These are phyloP conservation scores for Dasypogon diadema DNA, from an alignment of 2,888 invertebrate genomes.

Conservation along the genomic window DNA sequence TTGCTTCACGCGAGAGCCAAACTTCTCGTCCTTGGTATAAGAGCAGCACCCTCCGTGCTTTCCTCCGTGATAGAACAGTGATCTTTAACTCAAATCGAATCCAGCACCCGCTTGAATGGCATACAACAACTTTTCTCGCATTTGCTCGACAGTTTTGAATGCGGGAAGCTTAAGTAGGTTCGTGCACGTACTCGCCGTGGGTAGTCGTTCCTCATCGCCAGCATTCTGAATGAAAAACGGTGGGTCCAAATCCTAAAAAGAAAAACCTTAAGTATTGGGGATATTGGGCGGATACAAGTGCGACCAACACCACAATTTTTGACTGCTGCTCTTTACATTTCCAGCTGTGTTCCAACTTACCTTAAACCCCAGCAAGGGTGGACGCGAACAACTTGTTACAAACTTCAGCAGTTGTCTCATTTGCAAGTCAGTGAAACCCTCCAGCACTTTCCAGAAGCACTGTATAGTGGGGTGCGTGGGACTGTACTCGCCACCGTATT, in stretches of 20 bases:
- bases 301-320: not conserved
- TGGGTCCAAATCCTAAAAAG: slow-evolving; percentile 87
- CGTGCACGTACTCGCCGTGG: slow-evolving; percentile 98
- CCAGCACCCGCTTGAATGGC: slow-evolving; percentile 96
- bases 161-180: slow-evolving; percentile 96
- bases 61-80: too few species aligned
- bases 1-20: too few species aligned
- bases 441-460: slow-evolving; percentile 91
- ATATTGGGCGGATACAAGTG: too few species aligned
- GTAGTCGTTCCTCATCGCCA: slow-evolving; percentile 89
- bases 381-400: slow-evolving; percentile 97
- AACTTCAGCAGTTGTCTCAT: slow-evolving; percentile 92
- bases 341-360: slow-evolving; percentile 70
- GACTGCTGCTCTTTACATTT: not conserved
- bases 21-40: too few species aligned
- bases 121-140: slow-evolving; percentile 87
- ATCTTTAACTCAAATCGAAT: slow-evolving; percentile 94
- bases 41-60: too few species aligned
- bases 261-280: too few species aligned
- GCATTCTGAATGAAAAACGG: slow-evolving; percentile 96
- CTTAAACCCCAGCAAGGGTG: slow-evolving; percentile 96
- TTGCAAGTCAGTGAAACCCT: slow-evolving; percentile 84
- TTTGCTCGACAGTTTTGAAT: slow-evolving; percentile 80
- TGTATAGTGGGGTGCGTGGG: slow-evolving; percentile 86
- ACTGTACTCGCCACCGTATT: slow-evolving; percentile 89